Percentiles rank a stretch among this genome's conserved stretches.
These are phyloP conservation scores for Paramormyrops hopkinsi DNA, from an alignment of 2,797 vertebrate genomes.

Conservation along the genomic window DNA sequence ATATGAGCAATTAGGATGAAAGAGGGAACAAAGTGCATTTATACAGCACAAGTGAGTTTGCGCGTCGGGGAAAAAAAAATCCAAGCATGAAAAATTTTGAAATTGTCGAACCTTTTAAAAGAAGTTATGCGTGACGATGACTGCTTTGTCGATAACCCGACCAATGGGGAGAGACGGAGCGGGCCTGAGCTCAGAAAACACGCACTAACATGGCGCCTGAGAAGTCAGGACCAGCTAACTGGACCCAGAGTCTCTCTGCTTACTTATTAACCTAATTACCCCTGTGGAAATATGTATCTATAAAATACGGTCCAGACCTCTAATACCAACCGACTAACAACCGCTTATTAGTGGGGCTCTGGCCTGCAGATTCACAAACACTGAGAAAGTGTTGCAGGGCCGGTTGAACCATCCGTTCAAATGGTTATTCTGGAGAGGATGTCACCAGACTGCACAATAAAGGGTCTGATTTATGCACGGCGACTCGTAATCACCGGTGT, in stretches of 20 bases:
- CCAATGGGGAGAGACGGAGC: not conserved
- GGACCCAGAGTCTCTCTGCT: constrained; percentile 49
- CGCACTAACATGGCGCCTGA: constrained; percentile 70
- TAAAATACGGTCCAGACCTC: constrained; percentile 71
- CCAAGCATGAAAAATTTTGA: not conserved
- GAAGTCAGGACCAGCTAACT: constrained; percentile 63
- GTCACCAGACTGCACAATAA: constrained; percentile 46
- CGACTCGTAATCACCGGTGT: constrained; percentile 73
- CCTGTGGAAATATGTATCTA: constrained; percentile 70
- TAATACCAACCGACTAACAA: constrained; percentile 72
- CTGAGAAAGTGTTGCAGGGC: constrained; percentile 53
- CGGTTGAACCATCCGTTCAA: constrained; percentile 54
- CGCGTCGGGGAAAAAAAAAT: not conserved
- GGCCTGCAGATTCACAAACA: constrained; percentile 62
- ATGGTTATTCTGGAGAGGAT: constrained; percentile 65
- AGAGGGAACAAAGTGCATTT: not conserved
- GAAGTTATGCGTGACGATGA: not conserved
- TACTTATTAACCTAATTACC: constrained; percentile 72
- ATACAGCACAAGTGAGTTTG: not conserved
- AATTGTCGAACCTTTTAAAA: not conserved
- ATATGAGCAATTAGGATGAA: not conserved
- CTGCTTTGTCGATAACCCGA: not conserved
- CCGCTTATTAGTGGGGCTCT: constrained; percentile 65
- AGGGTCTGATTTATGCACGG: constrained; percentile 74
- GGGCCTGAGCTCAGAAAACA: constrained; percentile 55